Evolutionary conservation across 1,140 invertebrate species (phyloP).

Genomic region (Psilanteris sp.): DNA sequence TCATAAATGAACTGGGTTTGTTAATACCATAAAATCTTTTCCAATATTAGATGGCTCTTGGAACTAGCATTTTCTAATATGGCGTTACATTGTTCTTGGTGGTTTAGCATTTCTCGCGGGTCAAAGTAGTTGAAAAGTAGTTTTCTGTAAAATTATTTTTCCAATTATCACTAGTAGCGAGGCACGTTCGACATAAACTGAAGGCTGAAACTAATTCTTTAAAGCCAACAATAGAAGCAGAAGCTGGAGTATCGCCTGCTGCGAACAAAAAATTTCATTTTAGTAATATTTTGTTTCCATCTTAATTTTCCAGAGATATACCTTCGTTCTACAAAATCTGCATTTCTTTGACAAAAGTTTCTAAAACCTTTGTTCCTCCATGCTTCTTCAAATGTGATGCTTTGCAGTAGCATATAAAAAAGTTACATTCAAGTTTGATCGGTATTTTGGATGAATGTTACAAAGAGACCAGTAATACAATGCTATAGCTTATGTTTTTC

Average conservation of each 20-base stretch:
- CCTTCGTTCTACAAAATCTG: slow-evolving; percentile 10
- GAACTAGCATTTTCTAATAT: not conserved
- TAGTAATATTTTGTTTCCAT: too few relatives aligned
- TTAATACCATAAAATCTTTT: slow-evolving; percentile 25
- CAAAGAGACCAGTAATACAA: slow-evolving; percentile 31
- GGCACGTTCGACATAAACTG: slow-evolving; percentile 30
- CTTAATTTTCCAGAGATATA: too few relatives aligned
- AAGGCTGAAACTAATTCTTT: slow-evolving; percentile 46
- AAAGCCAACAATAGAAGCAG: slow-evolving; percentile 38
- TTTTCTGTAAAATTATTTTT: slow-evolving; percentile 15
- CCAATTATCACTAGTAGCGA: slow-evolving; percentile 19
- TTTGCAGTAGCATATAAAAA: slow-evolving; percentile 23
- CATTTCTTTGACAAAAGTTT: slow-evolving; percentile 6
- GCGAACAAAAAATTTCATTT: too few relatives aligned
- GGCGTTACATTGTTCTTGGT: not conserved
- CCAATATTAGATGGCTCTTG: slow-evolving; percentile 33
- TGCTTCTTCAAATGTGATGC: slow-evolving; percentile 22
- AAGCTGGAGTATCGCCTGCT: slow-evolving; percentile 50
- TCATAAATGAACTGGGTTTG: too few relatives aligned
- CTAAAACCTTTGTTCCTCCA: too few relatives aligned
- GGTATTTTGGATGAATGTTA: slow-evolving; percentile 14
- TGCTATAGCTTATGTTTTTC: slow-evolving; percentile 34
- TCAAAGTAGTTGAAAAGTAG: too few relatives aligned
- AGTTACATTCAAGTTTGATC: slow-evolving; percentile 5
- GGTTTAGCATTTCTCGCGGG: not conserved